These are phyloP conservation scores for Poeciliopsis infans DNA, from an alignment of 2,797 vertebrate species.

Conservation along the genomic window DNA sequence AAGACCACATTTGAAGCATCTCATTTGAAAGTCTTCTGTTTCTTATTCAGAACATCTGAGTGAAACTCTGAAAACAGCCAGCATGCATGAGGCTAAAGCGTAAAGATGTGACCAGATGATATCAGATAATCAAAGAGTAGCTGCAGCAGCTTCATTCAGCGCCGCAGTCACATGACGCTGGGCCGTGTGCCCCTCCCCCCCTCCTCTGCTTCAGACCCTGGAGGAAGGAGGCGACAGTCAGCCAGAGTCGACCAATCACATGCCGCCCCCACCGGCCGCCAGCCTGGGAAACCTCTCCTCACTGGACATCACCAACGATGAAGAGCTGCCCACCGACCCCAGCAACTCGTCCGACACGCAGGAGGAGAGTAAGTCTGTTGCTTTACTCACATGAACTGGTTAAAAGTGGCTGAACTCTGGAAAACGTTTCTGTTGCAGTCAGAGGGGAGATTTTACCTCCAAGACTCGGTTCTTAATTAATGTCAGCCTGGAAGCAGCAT, in stretches of 20 bases:
- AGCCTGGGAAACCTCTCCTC: slow-evolving; percentile 83
- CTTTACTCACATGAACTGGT: neutral
- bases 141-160: too few relatives aligned
- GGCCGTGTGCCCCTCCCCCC: slow-evolving; percentile 58
- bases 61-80: neutral
- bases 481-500: neutral
- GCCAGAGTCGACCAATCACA: slow-evolving; percentile 83
- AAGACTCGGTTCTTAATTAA: neutral
- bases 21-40: neutral
- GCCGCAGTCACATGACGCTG: slow-evolving; percentile 61
- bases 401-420: neutral
- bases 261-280: slow-evolving; percentile 71
- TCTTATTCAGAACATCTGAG: neutral
- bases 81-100: neutral
- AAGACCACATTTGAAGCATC: too few relatives aligned
- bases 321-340: slow-evolving; percentile 89
- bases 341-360: slow-evolving; percentile 91
- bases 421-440: neutral
- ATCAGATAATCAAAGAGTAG: neutral
- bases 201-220: slow-evolving; percentile 71
- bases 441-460: neutral
- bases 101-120: neutral
- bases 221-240: slow-evolving; percentile 81
- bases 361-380: slow-evolving; percentile 85
- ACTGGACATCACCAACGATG: slow-evolving; percentile 86